These are phyloP conservation scores for Clunio marinus DNA, from an alignment of 2,888 invertebrate species.

Conservation along the genomic window DNA sequence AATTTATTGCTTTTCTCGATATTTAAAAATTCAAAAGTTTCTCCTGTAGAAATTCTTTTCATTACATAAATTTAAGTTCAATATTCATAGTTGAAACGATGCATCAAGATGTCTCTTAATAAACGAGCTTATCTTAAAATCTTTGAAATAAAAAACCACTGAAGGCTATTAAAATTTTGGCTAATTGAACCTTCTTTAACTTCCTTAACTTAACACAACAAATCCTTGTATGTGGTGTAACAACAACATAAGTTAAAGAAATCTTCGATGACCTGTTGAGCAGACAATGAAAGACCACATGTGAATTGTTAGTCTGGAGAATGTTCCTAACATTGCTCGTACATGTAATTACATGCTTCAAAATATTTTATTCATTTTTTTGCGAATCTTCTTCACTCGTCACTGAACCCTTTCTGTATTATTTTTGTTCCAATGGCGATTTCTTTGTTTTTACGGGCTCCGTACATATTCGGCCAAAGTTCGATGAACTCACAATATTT, in stretches of 20 bases:
- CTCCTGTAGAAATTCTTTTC: too few species aligned
- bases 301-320: neutral
- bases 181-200: neutral
- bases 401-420: neutral
- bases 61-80: too few species aligned
- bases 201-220: too few species aligned
- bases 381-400: neutral
- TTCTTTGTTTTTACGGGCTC: neutral
- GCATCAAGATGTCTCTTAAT: too few species aligned
- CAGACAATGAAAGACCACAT: neutral
- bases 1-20: too few species aligned
- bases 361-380: neutral
- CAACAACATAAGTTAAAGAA: too few species aligned
- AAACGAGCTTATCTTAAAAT: neutral
- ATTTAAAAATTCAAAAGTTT: too few species aligned
- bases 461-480: slow-evolving; percentile 23
- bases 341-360: slow-evolving; percentile 11
- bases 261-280: slow-evolving; percentile 13
- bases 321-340: neutral
- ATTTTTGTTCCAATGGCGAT: slow-evolving; percentile 16
- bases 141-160: too few species aligned
- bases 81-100: too few species aligned
- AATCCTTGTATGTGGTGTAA: too few species aligned
- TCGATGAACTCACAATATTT: slow-evolving; percentile 23
- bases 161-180: too few species aligned